Evolutionary conservation across 2,797 vertebrate species (phyloP).

Genomic region (Naso thynnoides): DNA sequence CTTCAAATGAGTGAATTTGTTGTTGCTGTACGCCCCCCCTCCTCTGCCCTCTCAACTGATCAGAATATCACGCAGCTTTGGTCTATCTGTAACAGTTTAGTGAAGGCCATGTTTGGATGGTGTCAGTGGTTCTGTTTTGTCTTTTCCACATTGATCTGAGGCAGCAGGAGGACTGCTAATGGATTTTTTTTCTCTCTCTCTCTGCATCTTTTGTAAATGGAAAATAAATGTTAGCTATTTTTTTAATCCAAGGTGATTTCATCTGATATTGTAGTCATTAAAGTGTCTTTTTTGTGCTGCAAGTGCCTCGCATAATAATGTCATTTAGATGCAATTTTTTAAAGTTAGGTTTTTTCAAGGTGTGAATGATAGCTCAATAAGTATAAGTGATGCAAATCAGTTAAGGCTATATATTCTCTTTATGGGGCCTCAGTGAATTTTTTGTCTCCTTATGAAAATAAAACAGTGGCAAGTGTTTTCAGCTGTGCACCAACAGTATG

Average conservation of each 20-base stretch:
- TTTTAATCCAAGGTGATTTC: slow-evolving; percentile 42
- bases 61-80: slow-evolving; percentile 32
- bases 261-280: slow-evolving; percentile 26
- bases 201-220: slow-evolving; percentile 61
- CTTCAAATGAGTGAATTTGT: slow-evolving; percentile 31
- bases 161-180: slow-evolving; percentile 31
- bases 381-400: slow-evolving; percentile 31
- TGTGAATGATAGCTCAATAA: slow-evolving; percentile 15
- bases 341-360: slow-evolving; percentile 11
- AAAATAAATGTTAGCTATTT: slow-evolving; percentile 65
- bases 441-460: slow-evolving; percentile 6
- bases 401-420: slow-evolving; percentile 15
- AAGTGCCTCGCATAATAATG: slow-evolving; percentile 14
- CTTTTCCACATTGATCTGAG: slow-evolving; percentile 27
- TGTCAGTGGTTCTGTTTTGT: slow-evolving; percentile 40
- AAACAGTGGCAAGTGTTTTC: slow-evolving; percentile 20
- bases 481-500: slow-evolving; percentile 4
- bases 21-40: slow-evolving; percentile 24
- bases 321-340: slow-evolving; percentile 26
- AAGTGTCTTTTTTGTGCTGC: slow-evolving; percentile 11
- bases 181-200: slow-evolving; percentile 20
- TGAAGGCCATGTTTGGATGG: slow-evolving; percentile 42
- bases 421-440: slow-evolving; percentile 6
- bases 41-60: slow-evolving; percentile 33
- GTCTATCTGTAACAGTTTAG: slow-evolving; percentile 40